phyloP scores from a whole-genome alignment of 2,888 invertebrate genomes.

The Spatulosminthurus flaviceps region DNA sequence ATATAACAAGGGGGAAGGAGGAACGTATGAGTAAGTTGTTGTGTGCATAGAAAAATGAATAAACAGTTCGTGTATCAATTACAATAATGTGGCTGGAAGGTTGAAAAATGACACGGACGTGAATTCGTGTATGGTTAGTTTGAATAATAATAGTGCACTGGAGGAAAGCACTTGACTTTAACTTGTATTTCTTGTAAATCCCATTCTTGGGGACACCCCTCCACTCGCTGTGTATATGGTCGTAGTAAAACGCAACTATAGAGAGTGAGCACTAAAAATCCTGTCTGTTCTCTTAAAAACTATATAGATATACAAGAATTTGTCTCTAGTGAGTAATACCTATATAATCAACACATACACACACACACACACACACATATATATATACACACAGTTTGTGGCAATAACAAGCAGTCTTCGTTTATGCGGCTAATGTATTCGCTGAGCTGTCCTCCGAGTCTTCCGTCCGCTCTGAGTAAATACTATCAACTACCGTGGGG shows the following conservation, averaged over 20 bases:
- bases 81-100: slow-evolving; percentile 18
- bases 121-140: slow-evolving; percentile 18
- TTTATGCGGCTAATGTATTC: slow-evolving; percentile 21
- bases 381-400: neutral
- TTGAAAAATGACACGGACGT: slow-evolving; percentile 18
- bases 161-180: slow-evolving; percentile 18
- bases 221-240: neutral
- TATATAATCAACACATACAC: too few species aligned
- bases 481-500: slow-evolving; percentile 40
- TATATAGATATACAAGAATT: too few species aligned
- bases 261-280: too few species aligned
- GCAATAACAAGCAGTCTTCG: slow-evolving; percentile 16
- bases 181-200: slow-evolving; percentile 18
- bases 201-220: slow-evolving; percentile 18
- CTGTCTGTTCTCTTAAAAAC: too few species aligned
- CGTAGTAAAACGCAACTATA: too few species aligned
- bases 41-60: slow-evolving; percentile 1
- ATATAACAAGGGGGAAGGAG: neutral
- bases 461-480: slow-evolving; percentile 41
- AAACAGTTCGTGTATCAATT: slow-evolving; percentile 13
- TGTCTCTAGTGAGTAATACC: too few species aligned
- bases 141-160: slow-evolving; percentile 18
- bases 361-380: neutral
- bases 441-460: slow-evolving; percentile 20
- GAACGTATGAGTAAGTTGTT: neutral